Conservation (phyloP, 2,113 vertebrate genomes). For the Antigone vipio region DNA sequence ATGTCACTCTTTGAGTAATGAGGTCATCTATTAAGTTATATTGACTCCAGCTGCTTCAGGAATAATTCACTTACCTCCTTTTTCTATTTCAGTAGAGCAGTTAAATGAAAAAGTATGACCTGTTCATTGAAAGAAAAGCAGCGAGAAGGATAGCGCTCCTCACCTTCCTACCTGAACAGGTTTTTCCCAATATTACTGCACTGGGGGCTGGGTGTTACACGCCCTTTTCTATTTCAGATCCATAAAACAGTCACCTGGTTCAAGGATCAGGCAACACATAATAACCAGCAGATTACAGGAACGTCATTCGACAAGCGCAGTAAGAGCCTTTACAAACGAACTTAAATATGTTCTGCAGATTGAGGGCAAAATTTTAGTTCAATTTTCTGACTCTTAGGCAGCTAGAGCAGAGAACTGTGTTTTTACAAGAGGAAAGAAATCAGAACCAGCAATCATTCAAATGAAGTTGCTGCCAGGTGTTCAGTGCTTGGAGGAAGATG, state of each 20-base stretch:
- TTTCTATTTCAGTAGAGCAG: not conserved
- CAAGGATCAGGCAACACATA: not conserved
- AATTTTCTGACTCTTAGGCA: not conserved
- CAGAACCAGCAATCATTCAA: not conserved
- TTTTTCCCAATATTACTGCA: not conserved
- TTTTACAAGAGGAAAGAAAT: not conserved
- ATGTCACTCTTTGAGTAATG: not conserved
- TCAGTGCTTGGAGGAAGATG: not conserved
- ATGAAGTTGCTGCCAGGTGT: not conserved
- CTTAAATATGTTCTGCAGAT: not conserved
- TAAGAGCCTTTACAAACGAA: not conserved
- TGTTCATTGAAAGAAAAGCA: not conserved
- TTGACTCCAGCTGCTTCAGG: not conserved
- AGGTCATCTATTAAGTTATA: not conserved
- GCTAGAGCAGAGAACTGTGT: not conserved
- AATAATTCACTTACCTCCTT: not conserved
- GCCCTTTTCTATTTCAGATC: not conserved
- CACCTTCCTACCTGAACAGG: not conserved
- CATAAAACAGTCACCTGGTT: not conserved
- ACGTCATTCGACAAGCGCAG: fast-evolving
- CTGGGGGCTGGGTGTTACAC: not conserved
- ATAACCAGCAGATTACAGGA: not conserved
- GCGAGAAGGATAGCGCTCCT: not conserved
- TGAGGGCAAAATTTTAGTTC: not conserved
- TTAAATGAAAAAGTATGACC: not conserved